Evolutionary conservation across 92 coral and sea anemone genomes (phyloP), one percentile per base, ranked within the genome.

Genomic region (Bergia sp.): DNA sequence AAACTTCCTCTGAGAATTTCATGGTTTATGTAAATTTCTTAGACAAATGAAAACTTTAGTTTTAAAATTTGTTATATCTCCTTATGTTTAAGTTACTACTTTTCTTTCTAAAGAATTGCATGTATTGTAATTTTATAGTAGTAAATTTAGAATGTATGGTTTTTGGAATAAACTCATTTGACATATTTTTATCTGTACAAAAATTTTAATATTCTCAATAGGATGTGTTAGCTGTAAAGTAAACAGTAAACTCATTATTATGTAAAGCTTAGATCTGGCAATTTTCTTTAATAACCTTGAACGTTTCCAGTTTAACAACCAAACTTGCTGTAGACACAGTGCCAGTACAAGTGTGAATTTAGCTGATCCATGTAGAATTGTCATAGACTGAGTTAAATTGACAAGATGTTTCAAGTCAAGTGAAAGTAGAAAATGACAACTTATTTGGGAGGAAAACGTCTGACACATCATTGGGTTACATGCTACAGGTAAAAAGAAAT

Each of bases 171-270:
- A 71, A 71, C 18, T 84, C 65, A 44, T 84, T 69, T 84, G 87
- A 84, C 87, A 84, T 84, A 71, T 84, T 84, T 84, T 84, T 84
- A 84, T 71, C 87, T 84, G 79, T 71, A 84, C 64, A 43, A 71
- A 29, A 57, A 84, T 71, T 84, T 84, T 84, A 84, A 84, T 84
- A 84, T 84, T 84, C 87, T 71, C 77, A 49, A 84, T 23, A 72
- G 87, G 87, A 84, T 84, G 87, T 84, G 87, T 84, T 84, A 69
- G 87, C 67, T 73, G 44, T 13, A 84, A 67, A 53, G 87, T 84
- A 84, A 84, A 84, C 55, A 84, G 37, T 71, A 84, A 44, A 84
- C 87, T 84, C 87, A 84, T 84, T 84, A 84, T 36, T 73, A 84
- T 84, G 87, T 84, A 84, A 49, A 71, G 23, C 77, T 84, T 12